Base-by-base conservation (phyloP, 2,888 invertebrate species). In the Drosophila eohydei region DNA sequence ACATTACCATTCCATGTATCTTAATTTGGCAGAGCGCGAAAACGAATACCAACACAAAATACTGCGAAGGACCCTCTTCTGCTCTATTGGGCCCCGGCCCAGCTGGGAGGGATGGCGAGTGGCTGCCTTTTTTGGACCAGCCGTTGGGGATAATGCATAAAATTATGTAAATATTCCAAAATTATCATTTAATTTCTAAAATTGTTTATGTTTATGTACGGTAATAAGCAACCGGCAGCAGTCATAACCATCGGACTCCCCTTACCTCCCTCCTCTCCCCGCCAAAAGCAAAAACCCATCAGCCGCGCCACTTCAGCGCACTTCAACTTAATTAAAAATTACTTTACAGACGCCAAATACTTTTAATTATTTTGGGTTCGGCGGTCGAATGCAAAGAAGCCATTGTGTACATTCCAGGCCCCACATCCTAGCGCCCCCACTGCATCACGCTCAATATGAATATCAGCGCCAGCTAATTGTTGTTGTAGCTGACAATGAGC, bases 291-390 rank as follows among this genome's bases (percentile, higher is more conserved):
- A 34, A 48, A 66, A 56, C 38, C 78, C 71, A 78, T 67, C 74
- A 74, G 59, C 46, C 34, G 59, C 50, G 52, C 60, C 46, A 74
- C 75, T 87, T 82, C 62, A 74, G 56, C 81, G 82, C 81, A 85
- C 86, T 86, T 86, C 88, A 88, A 86, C 86, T 85, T 86, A 86
- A 86, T 86, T 86, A 88, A 86, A 86, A 86, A 86, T 86, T 86
- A 86, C 86, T 85, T 88, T 86, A 88, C 88, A 85, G 86, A 82
- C 85, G 83, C 88, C 83, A 86, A 86, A 88, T 83, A 85, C 86
- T 86, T 86, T 88, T 88, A 86, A 86, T 86, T 86, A 86, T 86
- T 88, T 86, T 85, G 84, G 87, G 87, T 84, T 87, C 84, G 80
- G 83, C 74, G 86, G 87, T 81, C 81, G 81, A 86, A 86, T 83